Evolutionary conservation across 1,140 invertebrate species (phyloP).

Genomic region (Phymorhynchus buccinoides): DNA sequence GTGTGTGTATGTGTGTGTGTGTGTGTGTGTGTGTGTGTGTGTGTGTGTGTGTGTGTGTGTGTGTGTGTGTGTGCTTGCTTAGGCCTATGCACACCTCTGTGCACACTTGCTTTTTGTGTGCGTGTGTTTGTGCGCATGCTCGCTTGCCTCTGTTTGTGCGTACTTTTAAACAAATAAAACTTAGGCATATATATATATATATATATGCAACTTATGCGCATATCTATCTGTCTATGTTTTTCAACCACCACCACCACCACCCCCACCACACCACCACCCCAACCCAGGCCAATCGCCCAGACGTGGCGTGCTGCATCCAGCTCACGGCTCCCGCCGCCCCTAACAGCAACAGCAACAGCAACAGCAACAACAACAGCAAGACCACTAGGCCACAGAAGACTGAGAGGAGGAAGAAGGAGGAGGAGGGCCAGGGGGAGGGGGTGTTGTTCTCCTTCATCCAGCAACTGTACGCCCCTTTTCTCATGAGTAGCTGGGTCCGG

Average conservation of each 20-base stretch:
- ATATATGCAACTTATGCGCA: background rate
- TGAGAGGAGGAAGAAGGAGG: no score
- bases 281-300: conserved; percentile 80
- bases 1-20: background rate
- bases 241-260: no score
- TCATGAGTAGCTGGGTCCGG: conserved; percentile 83
- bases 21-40: background rate
- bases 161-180: no score
- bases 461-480: conserved; percentile 87
- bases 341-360: no score
- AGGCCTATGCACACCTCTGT: no score
- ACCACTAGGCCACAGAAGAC: no score
- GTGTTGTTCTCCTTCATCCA: conserved; percentile 90
- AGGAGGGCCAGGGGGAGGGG: conserved; percentile 77
- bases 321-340: no score
- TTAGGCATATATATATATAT: background rate
- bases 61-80: background rate
- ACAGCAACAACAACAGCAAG: no score
- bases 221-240: background rate
- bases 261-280: no score
- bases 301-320: conserved; percentile 85
- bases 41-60: background rate
- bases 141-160: no score
- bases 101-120: no score
- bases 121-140: no score